A percentile compares a stretch with the other conserved stretches of the same genome.
Conservation (phyloP, 2,888 invertebrate species). For the Chymomyza amoena region DNA sequence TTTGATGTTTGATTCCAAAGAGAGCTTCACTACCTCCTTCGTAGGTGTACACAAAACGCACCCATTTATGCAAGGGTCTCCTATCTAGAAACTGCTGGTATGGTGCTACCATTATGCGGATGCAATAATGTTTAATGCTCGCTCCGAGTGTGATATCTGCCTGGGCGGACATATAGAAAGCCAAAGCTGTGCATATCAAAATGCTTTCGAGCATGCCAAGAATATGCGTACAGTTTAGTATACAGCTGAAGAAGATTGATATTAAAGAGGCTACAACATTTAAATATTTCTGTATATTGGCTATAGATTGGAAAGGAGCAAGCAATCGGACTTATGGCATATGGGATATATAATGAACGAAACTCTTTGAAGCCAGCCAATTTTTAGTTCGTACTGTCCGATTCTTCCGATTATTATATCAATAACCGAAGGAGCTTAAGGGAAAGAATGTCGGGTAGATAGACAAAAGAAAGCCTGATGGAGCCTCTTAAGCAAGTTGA, state of each 20-base stretch:
- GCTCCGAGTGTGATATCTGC: conserved; percentile 47
- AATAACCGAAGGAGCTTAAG: too few species aligned
- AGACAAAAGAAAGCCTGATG: too few species aligned
- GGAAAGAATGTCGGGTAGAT: too few species aligned
- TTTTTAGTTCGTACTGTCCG: too few species aligned
- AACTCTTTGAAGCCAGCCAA: too few species aligned
- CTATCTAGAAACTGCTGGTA: not conserved
- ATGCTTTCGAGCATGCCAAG: not conserved
- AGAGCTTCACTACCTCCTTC: not conserved
- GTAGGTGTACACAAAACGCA: not conserved
- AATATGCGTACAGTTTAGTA: not conserved
- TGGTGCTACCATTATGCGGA: not conserved
- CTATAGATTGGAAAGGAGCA: too few species aligned
- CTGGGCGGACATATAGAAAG: not conserved
- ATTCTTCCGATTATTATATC: too few species aligned
- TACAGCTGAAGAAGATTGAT: not conserved
- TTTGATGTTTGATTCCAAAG: conserved; percentile 54
- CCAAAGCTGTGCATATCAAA: not conserved
- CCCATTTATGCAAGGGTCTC: conserved; percentile 1
- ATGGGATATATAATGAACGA: too few species aligned
- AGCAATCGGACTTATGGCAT: too few species aligned
- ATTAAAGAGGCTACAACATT: not conserved
- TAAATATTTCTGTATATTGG: too few species aligned
- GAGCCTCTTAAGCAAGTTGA: too few species aligned
- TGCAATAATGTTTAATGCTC: conserved; percentile 54